Percentiles rank a stretch among this genome's conserved stretches.
Conservation (phyloP, 2,888 invertebrate genomes). For the Dasysyrphus albostriatus region DNA sequence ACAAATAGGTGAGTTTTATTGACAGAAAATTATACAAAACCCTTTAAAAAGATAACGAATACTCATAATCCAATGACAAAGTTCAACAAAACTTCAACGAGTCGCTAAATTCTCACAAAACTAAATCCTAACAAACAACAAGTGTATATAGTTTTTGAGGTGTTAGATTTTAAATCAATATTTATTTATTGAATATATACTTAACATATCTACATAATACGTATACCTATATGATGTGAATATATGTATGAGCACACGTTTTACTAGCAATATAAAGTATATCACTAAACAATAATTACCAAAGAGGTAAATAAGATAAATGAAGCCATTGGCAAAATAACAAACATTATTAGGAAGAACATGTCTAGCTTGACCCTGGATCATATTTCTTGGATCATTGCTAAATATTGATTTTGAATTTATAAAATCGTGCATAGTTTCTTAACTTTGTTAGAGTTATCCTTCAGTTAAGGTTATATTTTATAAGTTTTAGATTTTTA, state of each 20-base stretch:
- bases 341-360: slow-evolving; percentile 16
- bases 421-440: no score
- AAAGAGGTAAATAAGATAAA: slow-evolving; percentile 19
- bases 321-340: neutral
- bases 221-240: no score
- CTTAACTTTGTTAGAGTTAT: no score
- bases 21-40: slow-evolving; percentile 26
- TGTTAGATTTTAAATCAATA: slow-evolving; percentile 49
- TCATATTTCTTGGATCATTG: neutral
- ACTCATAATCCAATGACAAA: slow-evolving; percentile 34
- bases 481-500: no score
- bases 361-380: slow-evolving; percentile 2
- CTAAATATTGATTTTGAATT: neutral
- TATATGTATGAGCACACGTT: neutral
- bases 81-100: slow-evolving; percentile 18
- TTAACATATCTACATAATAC: no score
- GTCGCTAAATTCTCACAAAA: slow-evolving; percentile 7
- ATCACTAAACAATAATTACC: slow-evolving; percentile 8
- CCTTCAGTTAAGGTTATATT: no score
- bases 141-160: slow-evolving; percentile 24
- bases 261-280: slow-evolving; percentile 24
- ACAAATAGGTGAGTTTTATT: slow-evolving; percentile 20
- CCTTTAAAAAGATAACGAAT: slow-evolving; percentile 24
- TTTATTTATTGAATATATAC: slow-evolving; percentile 26
- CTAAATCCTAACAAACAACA: neutral